Percentiles rank a stretch among this genome's conserved stretches.
Conservation (phyloP, 2,113 vertebrate genomes). For the Muntiacus reevesi region DNA sequence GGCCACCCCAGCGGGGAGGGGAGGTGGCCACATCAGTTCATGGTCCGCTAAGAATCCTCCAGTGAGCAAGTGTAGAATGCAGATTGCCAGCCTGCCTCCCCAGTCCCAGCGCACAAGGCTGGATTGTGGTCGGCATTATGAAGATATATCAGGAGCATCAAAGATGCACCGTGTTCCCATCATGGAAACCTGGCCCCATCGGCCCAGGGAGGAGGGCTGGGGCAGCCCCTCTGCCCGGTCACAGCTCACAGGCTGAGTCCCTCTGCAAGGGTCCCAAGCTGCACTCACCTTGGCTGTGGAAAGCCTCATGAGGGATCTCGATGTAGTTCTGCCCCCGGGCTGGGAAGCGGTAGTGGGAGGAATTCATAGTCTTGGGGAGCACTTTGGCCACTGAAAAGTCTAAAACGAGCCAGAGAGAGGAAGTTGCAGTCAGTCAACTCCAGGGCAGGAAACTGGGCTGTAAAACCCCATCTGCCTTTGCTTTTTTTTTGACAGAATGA, state of each 20-base stretch:
- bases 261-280: neutral
- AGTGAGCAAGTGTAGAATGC: fast-evolving
- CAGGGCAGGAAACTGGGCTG: neutral
- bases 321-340: slow-evolving; percentile 90
- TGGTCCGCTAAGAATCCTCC: fast-evolving
- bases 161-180: fast-evolving
- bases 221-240: fast-evolving
- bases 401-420: slow-evolving; percentile 66
- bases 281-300: slow-evolving; percentile 86
- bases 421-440: neutral
- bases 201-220: neutral
- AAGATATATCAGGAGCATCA: neutral
- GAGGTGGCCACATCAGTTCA: fast-evolving
- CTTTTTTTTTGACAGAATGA: neutral
- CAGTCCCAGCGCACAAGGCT: fast-evolving
- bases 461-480: neutral
- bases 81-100: neutral
- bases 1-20: neutral
- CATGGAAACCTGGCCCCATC: neutral
- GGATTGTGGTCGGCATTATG: neutral
- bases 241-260: neutral
- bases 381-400: slow-evolving; percentile 91
- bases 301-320: slow-evolving; percentile 91
- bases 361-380: slow-evolving; percentile 80
- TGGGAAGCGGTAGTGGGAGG: slow-evolving; percentile 91